These are phyloP conservation scores for Aphyosemion australe DNA, from an alignment of 2,113 vertebrate species.

Conservation along the genomic window DNA sequence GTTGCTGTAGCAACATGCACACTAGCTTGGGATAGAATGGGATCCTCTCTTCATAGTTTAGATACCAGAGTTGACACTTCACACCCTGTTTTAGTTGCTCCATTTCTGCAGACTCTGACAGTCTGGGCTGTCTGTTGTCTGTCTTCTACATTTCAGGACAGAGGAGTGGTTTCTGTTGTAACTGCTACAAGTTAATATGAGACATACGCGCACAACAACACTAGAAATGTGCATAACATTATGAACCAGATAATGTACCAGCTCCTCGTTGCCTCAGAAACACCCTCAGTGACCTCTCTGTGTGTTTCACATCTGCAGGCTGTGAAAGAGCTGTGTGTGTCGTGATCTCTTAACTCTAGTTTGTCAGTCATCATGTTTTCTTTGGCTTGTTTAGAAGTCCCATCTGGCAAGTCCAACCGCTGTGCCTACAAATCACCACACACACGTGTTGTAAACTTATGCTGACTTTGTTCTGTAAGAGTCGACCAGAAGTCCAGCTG, in stretches of 20 bases:
- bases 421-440: slow-evolving; percentile 65
- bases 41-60: background rate
- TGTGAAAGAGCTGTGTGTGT: slow-evolving; percentile 33
- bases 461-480: slow-evolving; percentile 19
- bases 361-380: slow-evolving; percentile 56
- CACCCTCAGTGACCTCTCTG: slow-evolving; percentile 12
- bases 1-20: background rate
- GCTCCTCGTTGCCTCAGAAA: background rate
- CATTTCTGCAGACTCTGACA: no score
- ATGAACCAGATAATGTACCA: no score
- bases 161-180: no score
- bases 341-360: slow-evolving; percentile 36
- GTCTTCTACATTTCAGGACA: no score
- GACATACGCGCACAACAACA: background rate
- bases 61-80: background rate
- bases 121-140: no score
- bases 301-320: slow-evolving; percentile 47
- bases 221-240: no score
- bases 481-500: no score
- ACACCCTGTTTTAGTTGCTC: background rate
- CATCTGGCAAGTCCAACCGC: slow-evolving; percentile 66
- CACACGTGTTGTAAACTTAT: slow-evolving; percentile 41
- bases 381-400: slow-evolving; percentile 49
- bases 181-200: slow-evolving; percentile 12
- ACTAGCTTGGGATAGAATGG: no score